These are phyloP conservation scores for Gymnocypris eckloni DNA, from an alignment of 2,797 vertebrate genomes.

Conservation along the genomic window DNA sequence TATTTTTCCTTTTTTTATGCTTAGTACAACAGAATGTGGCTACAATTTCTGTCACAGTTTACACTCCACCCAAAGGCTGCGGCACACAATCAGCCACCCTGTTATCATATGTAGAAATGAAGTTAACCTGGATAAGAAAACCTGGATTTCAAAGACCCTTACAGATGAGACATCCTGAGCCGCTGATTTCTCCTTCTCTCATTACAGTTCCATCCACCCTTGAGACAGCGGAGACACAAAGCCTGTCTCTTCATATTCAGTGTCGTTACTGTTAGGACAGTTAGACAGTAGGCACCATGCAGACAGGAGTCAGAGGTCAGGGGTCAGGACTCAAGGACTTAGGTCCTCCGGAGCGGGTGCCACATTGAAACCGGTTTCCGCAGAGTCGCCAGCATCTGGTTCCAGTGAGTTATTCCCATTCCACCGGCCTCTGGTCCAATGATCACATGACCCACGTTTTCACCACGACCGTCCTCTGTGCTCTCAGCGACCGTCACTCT, in stretches of 20 bases:
- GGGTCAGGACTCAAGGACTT: constrained; percentile 55
- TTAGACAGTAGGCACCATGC: constrained; percentile 74
- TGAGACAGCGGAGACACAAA: constrained; percentile 60
- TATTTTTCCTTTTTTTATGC: constrained; percentile 34
- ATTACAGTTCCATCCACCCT: constrained; percentile 14
- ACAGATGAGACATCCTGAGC: constrained; percentile 37
- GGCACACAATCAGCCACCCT: constrained; percentile 73
- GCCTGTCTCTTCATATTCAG: constrained; percentile 50
- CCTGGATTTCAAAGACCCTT: constrained; percentile 75
- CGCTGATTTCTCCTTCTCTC: constrained; percentile 1
- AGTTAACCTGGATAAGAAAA: constrained; percentile 83
- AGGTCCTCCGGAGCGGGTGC: constrained; percentile 91
- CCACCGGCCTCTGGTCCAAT: constrained; percentile 92
- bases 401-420: constrained; percentile 98
- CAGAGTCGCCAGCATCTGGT: constrained; percentile 97
- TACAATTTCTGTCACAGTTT: constrained; percentile 66
- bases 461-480: constrained; percentile 87
- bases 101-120: constrained; percentile 80
- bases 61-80: neutral
- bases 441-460: constrained; percentile 95
- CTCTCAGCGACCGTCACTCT: constrained; percentile 93
- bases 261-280: constrained; percentile 62
- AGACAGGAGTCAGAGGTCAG: constrained; percentile 44
- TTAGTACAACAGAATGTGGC: constrained; percentile 47
- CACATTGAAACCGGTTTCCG: constrained; percentile 98